Percentiles rank a stretch among this genome's conserved stretches.
Evolutionary conservation across 2,888 invertebrate genomes (phyloP).

Genomic region (Chouioia cunea): DNA sequence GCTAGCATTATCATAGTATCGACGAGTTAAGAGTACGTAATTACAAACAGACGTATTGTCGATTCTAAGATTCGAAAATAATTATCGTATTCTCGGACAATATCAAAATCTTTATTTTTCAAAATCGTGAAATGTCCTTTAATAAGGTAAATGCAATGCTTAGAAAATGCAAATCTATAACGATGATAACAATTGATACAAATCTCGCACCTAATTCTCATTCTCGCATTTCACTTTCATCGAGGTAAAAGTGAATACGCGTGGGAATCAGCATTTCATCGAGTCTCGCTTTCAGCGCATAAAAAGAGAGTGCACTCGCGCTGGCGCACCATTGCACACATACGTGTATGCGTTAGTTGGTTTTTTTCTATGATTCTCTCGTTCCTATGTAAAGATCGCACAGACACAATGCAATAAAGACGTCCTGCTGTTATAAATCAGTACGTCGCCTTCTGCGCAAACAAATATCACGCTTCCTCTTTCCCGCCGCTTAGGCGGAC

Average conservation of each 20-base stretch:
- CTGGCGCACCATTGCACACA: not conserved
- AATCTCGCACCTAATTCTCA: not conserved
- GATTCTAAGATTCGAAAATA: no score
- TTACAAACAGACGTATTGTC: no score
- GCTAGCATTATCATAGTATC: no score
- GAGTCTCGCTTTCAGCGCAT: not conserved
- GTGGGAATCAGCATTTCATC: constrained; percentile 10
- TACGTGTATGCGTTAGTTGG: constrained; percentile 1
- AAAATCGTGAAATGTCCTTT: no score
- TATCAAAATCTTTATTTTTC: no score
- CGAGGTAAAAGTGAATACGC: constrained; percentile 17
- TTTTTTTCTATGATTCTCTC: constrained; percentile 23
- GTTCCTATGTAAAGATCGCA: constrained; percentile 8
- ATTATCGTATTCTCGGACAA: no score
- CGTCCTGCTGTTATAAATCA: no score
- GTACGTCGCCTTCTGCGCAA: constrained; percentile 53
- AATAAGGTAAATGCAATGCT: no score
- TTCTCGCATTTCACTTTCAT: constrained; percentile 9
- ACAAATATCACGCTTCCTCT: constrained; percentile 61
- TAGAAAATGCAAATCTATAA: no score
- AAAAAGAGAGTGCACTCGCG: not conserved
- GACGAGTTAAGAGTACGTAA: no score
- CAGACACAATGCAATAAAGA: no score
- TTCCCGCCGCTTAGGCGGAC: constrained; percentile 52
- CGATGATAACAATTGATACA: no score